Percentiles rank a stretch among this genome's conserved stretches.
These are phyloP conservation scores for Chelon auratus DNA, from an alignment of 2,797 vertebrate genomes.

Conservation along the genomic window DNA sequence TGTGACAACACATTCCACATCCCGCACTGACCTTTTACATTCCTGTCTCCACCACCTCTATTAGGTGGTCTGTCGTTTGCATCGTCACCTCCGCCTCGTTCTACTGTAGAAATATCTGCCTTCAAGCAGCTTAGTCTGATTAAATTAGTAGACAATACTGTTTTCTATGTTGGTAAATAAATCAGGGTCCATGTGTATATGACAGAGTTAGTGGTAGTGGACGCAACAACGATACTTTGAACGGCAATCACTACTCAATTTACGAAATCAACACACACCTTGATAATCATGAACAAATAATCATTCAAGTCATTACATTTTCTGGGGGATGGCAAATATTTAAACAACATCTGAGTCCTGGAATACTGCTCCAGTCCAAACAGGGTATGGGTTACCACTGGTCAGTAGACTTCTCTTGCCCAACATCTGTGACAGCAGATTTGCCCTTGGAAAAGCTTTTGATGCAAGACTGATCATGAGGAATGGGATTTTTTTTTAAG, in stretches of 20 bases:
- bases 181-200: not conserved
- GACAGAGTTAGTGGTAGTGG: not conserved
- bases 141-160: not conserved
- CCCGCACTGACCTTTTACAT: conserved; percentile 40
- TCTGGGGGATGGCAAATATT: not conserved
- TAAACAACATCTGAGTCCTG: not conserved
- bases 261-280: not conserved
- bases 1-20: conserved; percentile 38
- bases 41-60: conserved; percentile 31
- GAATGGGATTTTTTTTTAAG: no score
- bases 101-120: not conserved
- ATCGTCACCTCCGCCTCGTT: conserved; percentile 21
- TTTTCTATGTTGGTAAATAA: not conserved
- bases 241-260: not conserved
- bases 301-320: not conserved
- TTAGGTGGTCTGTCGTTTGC: not conserved
- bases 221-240: not conserved
- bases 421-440: conserved; percentile 5
- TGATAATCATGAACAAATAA: not conserved
- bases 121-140: not conserved
- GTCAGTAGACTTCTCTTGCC: not conserved
- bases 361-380: not conserved
- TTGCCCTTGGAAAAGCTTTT: not conserved
- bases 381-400: not conserved
- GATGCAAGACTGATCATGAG: no score